Evolutionary conservation across 2,113 vertebrate genomes (phyloP), one percentile per base, ranked within the genome.

Genomic region (Sitta europaea): DNA sequence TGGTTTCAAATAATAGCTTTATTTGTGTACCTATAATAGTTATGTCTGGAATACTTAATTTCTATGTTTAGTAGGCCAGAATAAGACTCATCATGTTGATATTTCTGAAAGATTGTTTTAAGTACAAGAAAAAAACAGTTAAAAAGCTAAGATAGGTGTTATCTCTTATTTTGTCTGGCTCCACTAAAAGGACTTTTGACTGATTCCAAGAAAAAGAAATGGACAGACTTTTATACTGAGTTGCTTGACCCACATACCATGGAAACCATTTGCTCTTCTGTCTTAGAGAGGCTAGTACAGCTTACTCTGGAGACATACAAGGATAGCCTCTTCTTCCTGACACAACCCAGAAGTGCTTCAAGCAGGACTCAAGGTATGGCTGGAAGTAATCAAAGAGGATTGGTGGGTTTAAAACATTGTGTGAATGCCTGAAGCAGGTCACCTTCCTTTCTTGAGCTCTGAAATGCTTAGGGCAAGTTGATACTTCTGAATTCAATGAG

Each of bases 301-400:
- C 24, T 67, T 74, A 13, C 42, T 67, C 50, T 76, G n/a, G 23
- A 95, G 66, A 50, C 10, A 23, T 12, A 12, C 38, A 76, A 53
- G 79, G 55, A 83, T 48, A 74, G 35, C 29, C 53, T 59, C 71
- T 75, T 75, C 88, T 80, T 94, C 62, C 78, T 94, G 86, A 92
- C 45, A 79, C 17, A 78, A 23, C 33, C 35, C 84, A 96, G 90
- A 89, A 94, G 40, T 29, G n/a, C 58, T 93, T 88, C 53, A 78
- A 93, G 65, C 65, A 90, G 67, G 62, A 81, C 70, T 80, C 0
- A 0, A 50, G 57, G 38, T 78, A 58, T 22, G 85, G 47, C 68
- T 96, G 83, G 80, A 85, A 93, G 47, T 62, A 92, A 95, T 97
- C 80, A 92, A 54, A 36, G 51, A 93, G 61, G 61, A 94, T 84